Evolutionary conservation across 2,888 invertebrate genomes (phyloP), one percentile per base, ranked within the genome.

Genomic region (Brachypalpus laphriformis): DNA sequence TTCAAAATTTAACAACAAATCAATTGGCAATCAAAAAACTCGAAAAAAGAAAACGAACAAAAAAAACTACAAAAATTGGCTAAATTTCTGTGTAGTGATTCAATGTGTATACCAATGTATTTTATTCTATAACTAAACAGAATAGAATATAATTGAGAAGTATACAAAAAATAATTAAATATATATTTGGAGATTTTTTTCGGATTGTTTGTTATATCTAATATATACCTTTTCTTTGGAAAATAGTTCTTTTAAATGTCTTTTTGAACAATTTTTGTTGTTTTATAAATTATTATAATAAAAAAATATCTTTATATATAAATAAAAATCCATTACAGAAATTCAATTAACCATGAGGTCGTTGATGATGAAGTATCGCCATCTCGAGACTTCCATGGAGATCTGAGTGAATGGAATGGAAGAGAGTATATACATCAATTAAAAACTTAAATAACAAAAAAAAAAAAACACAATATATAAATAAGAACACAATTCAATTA

Each of bases 301-400:
- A 14, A 25, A 47, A 42, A 25, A 71, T 59, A 71, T 71, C 51
- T 81, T 81, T 85, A 76, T 80, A 80, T 85, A 80, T 85, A 81
- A 80, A 85, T 83, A 85, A 85, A 63, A 71, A 82, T 88, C 83
- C 87, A 87, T 88, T 88, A 70, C 88, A 88, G 88, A 88, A 87
- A 81, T 87, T 75, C 85, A 86, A 87, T 82, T 88, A 80, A 87
- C 85, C 87, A 87, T 88, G 87, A 87, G 86, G 77, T 88, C 86
- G 87, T 86, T 87, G 87, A 86, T 86, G 86, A 87, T 87, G 87
- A 86, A 77, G 87, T 87, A 85, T 87, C 86, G 88, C 87, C 87
- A 88, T 86, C 87, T 87, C 72, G 85, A 86, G 81, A 87, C 87
- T 87, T 85, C 88, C 61, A 85, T 85, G 85, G 82, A 87, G 77